Evolutionary conservation across 2,113 vertebrate species (phyloP).

Genomic region (Balaeniceps rex): DNA sequence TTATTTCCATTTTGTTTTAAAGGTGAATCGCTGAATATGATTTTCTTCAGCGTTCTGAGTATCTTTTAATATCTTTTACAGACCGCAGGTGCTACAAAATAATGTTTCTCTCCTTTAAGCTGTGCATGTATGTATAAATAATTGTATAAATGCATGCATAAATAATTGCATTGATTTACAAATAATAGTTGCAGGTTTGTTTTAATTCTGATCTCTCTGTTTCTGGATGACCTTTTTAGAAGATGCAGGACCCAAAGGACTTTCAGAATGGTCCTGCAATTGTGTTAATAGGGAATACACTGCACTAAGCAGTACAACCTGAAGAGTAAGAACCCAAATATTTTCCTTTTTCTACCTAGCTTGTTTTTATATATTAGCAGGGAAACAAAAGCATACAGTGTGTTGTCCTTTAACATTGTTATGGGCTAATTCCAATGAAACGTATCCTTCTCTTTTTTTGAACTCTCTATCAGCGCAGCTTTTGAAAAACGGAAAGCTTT

Average conservation of each 20-base stretch:
- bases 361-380: not conserved
- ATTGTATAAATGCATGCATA: not conserved
- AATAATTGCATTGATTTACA: not conserved
- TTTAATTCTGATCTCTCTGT: not conserved
- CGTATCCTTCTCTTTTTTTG: not conserved
- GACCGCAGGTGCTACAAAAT: not conserved
- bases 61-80: not conserved
- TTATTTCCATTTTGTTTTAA: not conserved
- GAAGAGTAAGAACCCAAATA: not conserved
- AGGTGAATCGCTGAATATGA: not conserved
- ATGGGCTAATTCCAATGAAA: not conserved
- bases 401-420: not conserved
- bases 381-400: not conserved
- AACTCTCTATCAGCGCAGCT: not conserved
- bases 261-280: not conserved
- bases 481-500: not conserved
- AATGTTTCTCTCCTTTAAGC: not conserved
- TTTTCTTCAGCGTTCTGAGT: not conserved
- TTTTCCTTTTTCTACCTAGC: not conserved
- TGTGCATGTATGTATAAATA: not conserved
- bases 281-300: not conserved
- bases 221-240: not conserved
- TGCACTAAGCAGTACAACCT: not conserved
- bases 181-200: not conserved
- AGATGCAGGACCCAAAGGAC: not conserved